These are phyloP conservation scores for Bolinopsis microptera DNA, from an alignment of 37 sponge, comb jelly and placozoan genomes.

Conservation along the genomic window DNA sequence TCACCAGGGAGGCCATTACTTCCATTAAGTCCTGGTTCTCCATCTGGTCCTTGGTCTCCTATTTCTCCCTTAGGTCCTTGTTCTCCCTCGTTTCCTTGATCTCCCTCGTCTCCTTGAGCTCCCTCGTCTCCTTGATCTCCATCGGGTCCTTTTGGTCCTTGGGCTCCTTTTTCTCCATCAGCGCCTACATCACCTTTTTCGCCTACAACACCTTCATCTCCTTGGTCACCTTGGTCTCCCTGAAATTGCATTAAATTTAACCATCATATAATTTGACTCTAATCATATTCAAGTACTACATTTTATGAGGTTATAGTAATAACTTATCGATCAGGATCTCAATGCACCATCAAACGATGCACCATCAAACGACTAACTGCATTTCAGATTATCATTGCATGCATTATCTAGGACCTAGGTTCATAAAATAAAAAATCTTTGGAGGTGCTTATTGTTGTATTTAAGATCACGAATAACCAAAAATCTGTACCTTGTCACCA, in stretches of 20 bases:
- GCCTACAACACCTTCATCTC: background rate
- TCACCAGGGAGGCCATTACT: background rate
- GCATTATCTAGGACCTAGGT: too few species aligned
- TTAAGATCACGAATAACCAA: too few species aligned
- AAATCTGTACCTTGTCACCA: slow-evolving; percentile 4
- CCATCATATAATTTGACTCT: too few species aligned
- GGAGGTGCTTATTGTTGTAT: too few species aligned
- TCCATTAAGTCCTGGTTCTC: background rate
- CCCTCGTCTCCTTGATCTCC: slow-evolving; percentile 54
- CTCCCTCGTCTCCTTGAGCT: slow-evolving; percentile 4
- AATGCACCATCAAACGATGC: background rate
- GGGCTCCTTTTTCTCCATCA: slow-evolving; percentile 16
- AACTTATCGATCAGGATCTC: too few species aligned
- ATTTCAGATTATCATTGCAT: too few species aligned
- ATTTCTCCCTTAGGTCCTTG: slow-evolving; percentile 21
- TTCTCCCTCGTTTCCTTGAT: background rate
- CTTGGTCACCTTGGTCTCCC: slow-evolving; percentile 11
- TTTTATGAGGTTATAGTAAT: too few species aligned
- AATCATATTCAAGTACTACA: too few species aligned
- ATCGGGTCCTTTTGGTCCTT: background rate
- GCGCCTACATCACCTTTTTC: background rate
- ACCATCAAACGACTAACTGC: too few species aligned
- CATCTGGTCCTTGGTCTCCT: background rate
- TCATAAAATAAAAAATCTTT: too few species aligned
- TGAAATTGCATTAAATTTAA: too few species aligned